Percentiles rank a stretch among this genome's conserved stretches.
Conservation (phyloP, 1,140 invertebrate genomes). For the Telenomus remus region DNA sequence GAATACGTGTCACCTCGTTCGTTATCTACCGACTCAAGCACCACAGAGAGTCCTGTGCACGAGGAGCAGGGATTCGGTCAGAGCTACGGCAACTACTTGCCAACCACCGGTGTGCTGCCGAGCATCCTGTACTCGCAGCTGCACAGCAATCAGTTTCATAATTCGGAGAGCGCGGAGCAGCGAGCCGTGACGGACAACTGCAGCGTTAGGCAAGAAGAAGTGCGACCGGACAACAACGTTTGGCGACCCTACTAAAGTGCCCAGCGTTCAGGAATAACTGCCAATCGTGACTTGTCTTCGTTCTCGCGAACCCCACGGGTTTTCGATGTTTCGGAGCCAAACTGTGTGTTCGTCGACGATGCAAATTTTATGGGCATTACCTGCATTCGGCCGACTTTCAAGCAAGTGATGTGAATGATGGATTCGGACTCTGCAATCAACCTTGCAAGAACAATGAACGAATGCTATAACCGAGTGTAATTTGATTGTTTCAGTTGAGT, state of each 20-base stretch:
- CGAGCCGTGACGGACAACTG: conserved; percentile 69
- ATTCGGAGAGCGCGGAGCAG: conserved; percentile 76
- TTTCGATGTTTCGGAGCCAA: conserved; percentile 8
- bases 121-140: conserved; percentile 89
- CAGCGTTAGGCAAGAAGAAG: conserved; percentile 72
- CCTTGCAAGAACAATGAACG: conserved; percentile 10
- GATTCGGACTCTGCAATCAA: conserved; percentile 30
- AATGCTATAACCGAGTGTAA: conserved; percentile 25
- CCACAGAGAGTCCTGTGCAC: conserved; percentile 87
- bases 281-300: conserved; percentile 41
- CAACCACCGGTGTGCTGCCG: conserved; percentile 81
- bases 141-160: conserved; percentile 86
- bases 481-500: conserved; percentile 32
- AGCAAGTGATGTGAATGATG: conserved; percentile 36
- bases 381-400: conserved; percentile 40
- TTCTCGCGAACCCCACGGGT: conserved; percentile 6
- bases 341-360: conserved; percentile 1
- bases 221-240: conserved; percentile 74
- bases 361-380: conserved; percentile 59
- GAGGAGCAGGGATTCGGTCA: conserved; percentile 81
- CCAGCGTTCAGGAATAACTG: conserved; percentile 16
- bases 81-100: conserved; percentile 81
- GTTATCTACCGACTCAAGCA: conserved; percentile 86
- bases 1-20: conserved; percentile 80
- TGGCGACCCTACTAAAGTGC: conserved; percentile 72